These are phyloP conservation scores for Drosophila neocordata DNA, from an alignment of 1,140 invertebrate genomes.

Conservation along the genomic window DNA sequence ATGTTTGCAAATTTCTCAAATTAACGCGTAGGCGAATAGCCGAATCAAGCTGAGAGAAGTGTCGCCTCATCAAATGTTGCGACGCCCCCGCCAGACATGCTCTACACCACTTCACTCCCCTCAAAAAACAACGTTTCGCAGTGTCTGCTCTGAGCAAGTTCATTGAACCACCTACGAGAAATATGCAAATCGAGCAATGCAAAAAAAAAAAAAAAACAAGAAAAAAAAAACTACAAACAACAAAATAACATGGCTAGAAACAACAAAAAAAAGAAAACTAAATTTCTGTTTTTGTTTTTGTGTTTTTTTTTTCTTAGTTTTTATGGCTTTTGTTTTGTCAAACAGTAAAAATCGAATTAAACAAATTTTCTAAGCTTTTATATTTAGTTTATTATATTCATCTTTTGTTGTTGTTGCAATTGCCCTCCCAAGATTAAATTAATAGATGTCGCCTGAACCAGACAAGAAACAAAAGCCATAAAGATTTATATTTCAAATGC, in stretches of 20 bases:
- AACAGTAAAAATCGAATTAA: slow-evolving; percentile 29
- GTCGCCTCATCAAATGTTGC: slow-evolving; percentile 63
- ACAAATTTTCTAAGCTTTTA: slow-evolving; percentile 39
- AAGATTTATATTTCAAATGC: slow-evolving; percentile 59
- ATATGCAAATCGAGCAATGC: slow-evolving; percentile 73
- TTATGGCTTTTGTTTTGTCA: slow-evolving; percentile 61
- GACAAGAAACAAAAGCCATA: slow-evolving; percentile 37
- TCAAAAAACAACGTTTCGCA: background rate
- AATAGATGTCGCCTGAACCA: slow-evolving; percentile 52
- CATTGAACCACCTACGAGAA: slow-evolving; percentile 79
- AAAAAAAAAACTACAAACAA: slow-evolving; percentile 29
- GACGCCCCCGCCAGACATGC: slow-evolving; percentile 60
- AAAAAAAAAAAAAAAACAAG: slow-evolving; percentile 40
- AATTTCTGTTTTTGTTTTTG: slow-evolving; percentile 54
- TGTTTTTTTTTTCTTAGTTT: no score
- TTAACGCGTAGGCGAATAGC: slow-evolving; percentile 67
- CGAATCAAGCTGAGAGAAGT: slow-evolving; percentile 50
- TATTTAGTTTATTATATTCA: slow-evolving; percentile 31
- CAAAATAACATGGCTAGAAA: slow-evolving; percentile 42
- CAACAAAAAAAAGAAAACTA: slow-evolving; percentile 63
- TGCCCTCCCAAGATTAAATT: slow-evolving; percentile 55
- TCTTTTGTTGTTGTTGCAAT: slow-evolving; percentile 33
- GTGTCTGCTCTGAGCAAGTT: slow-evolving; percentile 53
- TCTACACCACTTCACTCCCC: slow-evolving; percentile 8
- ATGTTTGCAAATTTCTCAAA: slow-evolving; percentile 76